These are phyloP conservation scores for Knipowitschia caucasica DNA, from an alignment of 2,797 vertebrate species.

Conservation along the genomic window DNA sequence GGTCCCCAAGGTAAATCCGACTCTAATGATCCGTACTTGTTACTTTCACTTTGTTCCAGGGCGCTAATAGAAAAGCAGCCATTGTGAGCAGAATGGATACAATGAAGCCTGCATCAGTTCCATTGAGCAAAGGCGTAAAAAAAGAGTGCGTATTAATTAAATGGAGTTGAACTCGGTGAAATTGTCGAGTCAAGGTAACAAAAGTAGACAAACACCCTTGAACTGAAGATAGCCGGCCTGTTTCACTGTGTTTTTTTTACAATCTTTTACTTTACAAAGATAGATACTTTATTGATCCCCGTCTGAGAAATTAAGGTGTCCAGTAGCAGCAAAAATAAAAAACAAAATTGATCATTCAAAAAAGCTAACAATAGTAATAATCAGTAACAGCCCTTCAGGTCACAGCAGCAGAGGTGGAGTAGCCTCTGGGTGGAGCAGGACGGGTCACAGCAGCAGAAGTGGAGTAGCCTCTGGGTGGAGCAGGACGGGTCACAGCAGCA, in stretches of 20 bases:
- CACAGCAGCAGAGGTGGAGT: no score
- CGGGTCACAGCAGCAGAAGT: no score
- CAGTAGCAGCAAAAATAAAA: no score
- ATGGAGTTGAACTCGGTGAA: constrained; percentile 45
- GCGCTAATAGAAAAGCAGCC: constrained; percentile 55
- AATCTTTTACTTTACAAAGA: constrained; percentile 27
- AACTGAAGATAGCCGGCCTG: constrained; percentile 35
- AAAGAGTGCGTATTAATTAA: constrained; percentile 49
- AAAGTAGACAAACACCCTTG: constrained; percentile 55
- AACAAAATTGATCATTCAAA: no score
- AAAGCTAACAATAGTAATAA: no score
- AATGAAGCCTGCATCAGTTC: constrained; percentile 40
- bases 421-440: no score
- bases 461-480: no score
- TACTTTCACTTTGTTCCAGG: constrained; percentile 60
- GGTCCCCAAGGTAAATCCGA: constrained; percentile 64
- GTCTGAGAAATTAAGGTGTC: no score
- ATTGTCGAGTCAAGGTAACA: constrained; percentile 52
- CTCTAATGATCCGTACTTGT: constrained; percentile 70
- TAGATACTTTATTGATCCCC: no score
- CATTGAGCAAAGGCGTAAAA: constrained; percentile 51
- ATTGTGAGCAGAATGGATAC: constrained; percentile 44
- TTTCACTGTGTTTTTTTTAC: constrained; percentile 41
- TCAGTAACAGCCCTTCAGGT: no score
- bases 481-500: no score